phyloP scores from a whole-genome alignment of 2,797 vertebrate species.

The Oreochromis mossambicus region DNA sequence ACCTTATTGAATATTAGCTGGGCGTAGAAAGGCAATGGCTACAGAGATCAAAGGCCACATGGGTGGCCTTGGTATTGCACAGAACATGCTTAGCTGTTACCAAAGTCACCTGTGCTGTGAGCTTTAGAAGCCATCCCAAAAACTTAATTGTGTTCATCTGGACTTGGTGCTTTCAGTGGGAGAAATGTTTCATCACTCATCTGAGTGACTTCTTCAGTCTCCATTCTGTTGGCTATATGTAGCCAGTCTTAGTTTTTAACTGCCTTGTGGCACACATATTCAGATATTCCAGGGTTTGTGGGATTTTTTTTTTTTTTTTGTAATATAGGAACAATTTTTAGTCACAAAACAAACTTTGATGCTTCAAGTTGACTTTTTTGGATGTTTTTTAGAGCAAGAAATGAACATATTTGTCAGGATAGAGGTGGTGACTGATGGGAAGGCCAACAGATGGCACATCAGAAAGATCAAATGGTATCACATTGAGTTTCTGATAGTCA shows the following conservation, averaged over 20 bases:
- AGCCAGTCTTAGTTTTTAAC: background rate
- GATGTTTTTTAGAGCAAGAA: background rate
- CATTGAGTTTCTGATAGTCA: no score
- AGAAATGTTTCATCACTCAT: background rate
- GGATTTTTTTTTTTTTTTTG: background rate
- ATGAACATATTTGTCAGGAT: background rate
- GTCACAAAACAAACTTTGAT: background rate
- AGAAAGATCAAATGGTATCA: background rate
- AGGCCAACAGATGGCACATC: background rate
- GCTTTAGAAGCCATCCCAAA: background rate
- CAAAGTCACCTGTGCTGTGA: background rate
- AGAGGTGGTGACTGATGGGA: background rate
- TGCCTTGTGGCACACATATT: background rate
- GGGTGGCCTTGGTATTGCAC: constrained; percentile 41
- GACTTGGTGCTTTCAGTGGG: background rate
- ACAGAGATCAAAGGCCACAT: constrained; percentile 32
- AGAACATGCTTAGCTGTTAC: background rate
- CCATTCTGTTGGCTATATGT: background rate
- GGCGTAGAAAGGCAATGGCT: constrained; percentile 30
- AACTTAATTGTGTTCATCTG: background rate
- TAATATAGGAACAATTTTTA: background rate
- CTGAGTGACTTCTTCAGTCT: background rate
- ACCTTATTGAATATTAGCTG: constrained; percentile 42
- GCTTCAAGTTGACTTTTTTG: fast-evolving
- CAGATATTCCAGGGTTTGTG: fast-evolving